Conservation (phyloP, 2,888 invertebrate genomes). For the Diachrysia chrysitis region DNA sequence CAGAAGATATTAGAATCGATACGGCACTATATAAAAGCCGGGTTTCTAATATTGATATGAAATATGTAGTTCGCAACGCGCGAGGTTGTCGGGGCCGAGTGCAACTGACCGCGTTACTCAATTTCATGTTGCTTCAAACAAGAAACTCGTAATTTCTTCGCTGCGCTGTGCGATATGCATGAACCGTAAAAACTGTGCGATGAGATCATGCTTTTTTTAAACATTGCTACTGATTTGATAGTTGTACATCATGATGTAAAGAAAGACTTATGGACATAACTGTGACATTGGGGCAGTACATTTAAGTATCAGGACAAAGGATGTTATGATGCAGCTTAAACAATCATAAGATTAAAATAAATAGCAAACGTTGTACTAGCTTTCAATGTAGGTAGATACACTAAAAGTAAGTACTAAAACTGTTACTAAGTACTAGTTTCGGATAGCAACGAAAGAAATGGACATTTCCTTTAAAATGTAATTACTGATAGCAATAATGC, state of each 20-base stretch:
- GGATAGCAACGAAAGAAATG: slow-evolving; percentile 3
- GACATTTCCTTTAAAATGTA: slow-evolving; percentile 29
- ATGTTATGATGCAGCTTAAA: too few species aligned
- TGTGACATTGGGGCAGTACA: too few species aligned
- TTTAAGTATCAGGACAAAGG: too few species aligned
- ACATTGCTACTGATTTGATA: too few species aligned
- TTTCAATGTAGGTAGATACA: too few species aligned
- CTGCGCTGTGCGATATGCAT: slow-evolving; percentile 5
- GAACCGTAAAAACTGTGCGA: neutral
- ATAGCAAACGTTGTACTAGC: too few species aligned
- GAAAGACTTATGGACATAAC: neutral
- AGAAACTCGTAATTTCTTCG: slow-evolving; percentile 30
- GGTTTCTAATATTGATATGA: slow-evolving; percentile 26
- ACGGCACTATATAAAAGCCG: neutral
- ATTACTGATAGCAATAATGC: slow-evolving; percentile 38
- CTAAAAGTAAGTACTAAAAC: too few species aligned
- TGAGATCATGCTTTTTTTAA: neutral
- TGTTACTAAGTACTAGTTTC: too few species aligned
- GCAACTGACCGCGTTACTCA: slow-evolving; percentile 52
- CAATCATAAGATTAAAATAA: too few species aligned
- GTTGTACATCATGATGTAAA: too few species aligned
- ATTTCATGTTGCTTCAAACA: slow-evolving; percentile 42
- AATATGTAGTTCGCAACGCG: slow-evolving; percentile 35
- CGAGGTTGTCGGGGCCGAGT: slow-evolving; percentile 26
- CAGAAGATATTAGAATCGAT: slow-evolving; percentile 11